Evolutionary conservation across 1,140 invertebrate genomes (phyloP).

Genomic region (Stegodyphus mimosarum): DNA sequence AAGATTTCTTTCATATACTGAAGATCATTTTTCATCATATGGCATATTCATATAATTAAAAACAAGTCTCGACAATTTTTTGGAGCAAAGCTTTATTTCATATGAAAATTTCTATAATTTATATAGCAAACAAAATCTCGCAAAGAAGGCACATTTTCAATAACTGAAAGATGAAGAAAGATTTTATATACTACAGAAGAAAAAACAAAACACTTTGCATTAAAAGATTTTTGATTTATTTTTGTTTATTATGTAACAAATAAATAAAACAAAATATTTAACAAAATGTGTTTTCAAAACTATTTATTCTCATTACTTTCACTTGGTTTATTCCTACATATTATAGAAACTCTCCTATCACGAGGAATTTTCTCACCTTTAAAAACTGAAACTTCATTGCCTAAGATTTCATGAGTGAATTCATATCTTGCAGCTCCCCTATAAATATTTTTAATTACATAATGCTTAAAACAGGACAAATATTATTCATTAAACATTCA

Average conservation of each 20-base stretch:
- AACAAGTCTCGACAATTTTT: no score
- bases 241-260: background rate
- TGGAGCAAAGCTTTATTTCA: no score
- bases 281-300: background rate
- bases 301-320: background rate
- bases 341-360: slow-evolving; percentile 86
- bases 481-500: no score
- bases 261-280: background rate
- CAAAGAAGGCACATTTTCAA: background rate
- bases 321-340: slow-evolving; percentile 86
- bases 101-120: background rate
- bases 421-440: slow-evolving; percentile 81
- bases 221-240: background rate
- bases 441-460: background rate
- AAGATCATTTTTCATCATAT: no score
- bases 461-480: no score
- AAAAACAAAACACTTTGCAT: background rate
- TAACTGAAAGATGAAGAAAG: background rate
- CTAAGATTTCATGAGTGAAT: slow-evolving; percentile 92
- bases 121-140: no score
- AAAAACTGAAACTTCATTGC: slow-evolving; percentile 81
- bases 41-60: no score
- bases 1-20: no score
- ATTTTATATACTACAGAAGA: background rate
- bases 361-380: slow-evolving; percentile 75